Percentiles rank a stretch among this genome's conserved stretches.
These are phyloP conservation scores for Aphelinus certus DNA, from an alignment of 1,140 invertebrate genomes.

Conservation along the genomic window DNA sequence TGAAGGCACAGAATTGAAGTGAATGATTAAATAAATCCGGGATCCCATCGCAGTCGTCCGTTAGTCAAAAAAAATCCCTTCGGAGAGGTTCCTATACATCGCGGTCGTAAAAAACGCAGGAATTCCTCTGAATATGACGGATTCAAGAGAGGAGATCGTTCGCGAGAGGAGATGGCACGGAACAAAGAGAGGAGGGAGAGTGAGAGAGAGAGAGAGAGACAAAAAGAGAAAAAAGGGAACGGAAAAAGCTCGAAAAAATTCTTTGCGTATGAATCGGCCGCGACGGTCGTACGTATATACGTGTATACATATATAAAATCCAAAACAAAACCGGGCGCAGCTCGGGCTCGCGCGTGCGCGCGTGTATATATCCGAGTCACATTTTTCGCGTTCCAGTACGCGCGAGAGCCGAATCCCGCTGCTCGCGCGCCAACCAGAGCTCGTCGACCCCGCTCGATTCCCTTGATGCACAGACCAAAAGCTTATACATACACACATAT, in stretches of 20 bases:
- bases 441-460: slow-evolving; percentile 21
- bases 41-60: too few species aligned
- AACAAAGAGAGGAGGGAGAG: background rate
- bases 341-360: background rate
- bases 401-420: slow-evolving; percentile 9
- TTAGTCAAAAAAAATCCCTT: too few species aligned
- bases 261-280: slow-evolving; percentile 37
- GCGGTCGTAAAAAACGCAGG: too few species aligned
- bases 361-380: background rate
- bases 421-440: background rate
- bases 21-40: too few species aligned
- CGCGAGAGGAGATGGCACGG: too few species aligned
- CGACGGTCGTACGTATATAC: slow-evolving; percentile 25
- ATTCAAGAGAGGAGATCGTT: background rate
- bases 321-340: slow-evolving; percentile 15
- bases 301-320: too few species aligned
- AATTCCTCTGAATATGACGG: background rate
- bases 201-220: background rate
- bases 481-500: too few species aligned
- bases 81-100: too few species aligned
- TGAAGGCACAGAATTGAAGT: too few species aligned
- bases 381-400: slow-evolving; percentile 22
- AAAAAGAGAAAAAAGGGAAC: background rate
- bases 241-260: slow-evolving; percentile 22
- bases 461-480: background rate